Base-by-base conservation (phyloP, 2,113 vertebrate genomes). In the Origma solitaria region DNA sequence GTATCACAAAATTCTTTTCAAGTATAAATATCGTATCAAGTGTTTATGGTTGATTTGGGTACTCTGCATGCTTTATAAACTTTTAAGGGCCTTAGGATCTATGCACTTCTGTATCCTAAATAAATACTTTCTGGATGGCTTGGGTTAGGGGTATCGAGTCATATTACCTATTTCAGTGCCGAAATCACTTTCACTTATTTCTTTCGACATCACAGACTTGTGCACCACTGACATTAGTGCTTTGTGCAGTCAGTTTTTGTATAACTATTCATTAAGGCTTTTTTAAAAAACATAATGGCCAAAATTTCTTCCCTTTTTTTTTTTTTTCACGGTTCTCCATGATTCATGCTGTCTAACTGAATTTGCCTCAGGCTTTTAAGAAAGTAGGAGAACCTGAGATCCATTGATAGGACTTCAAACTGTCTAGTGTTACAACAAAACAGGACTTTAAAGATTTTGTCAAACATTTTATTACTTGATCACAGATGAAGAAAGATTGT, bases 241-340 rank as follows among this genome's bases (percentile, higher is more conserved):
- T 81, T 10, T 72, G 35, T 31, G 31, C 44, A 54, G 13, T 79
- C 50, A 38, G 18, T n/a, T 90, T 83, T 92, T 64, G 11, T 53
- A 24, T 35, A 76, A 38, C 57, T 86, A 45, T n/a, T 86, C 25
- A 49, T 60, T 64, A 45, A 47, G 6, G 1, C 6, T 68, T 71
- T 75, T 18, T 5, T 3, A 8, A 24, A 73, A 72, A 86, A 23
- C 5, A 50, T 72, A 69, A 35, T 24, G 17, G 9, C 56, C 24
- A 18, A 40, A 44, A 37, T 38, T 3, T 72, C n/a, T 60, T 90
- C 23, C 6, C 42, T 77, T 72, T 14, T 30, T 38, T 76, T 71
- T 5, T 0, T 38, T 79, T 71, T 5, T 0, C 22, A 19, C 13
- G 73, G 13, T 78, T 72, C 8, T 37, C 53, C 11, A 7, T 60